phyloP scores from a whole-genome alignment of 1,140 invertebrate species.

The Ostrea edulis region DNA sequence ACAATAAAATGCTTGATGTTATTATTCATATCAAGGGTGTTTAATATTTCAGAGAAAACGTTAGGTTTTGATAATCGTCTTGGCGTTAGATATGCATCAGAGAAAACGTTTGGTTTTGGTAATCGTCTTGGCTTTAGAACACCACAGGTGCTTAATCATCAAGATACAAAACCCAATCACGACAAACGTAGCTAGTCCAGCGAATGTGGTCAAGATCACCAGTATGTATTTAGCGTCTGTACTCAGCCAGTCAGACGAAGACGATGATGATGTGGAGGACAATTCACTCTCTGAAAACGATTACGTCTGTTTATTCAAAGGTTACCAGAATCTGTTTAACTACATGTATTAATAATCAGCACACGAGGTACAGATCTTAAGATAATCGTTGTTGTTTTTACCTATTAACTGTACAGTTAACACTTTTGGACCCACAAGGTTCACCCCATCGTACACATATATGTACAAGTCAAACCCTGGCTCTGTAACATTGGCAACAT shows the following conservation, averaged over 20 bases:
- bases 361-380: neutral
- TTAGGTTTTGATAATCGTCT: neutral
- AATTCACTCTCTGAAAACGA: neutral
- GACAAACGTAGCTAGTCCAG: neutral
- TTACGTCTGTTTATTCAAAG: too few relatives aligned
- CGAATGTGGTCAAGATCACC: neutral
- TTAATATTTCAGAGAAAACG: neutral
- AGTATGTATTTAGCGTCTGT: conserved; percentile 9
- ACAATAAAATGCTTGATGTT: too few relatives aligned
- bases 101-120: conserved; percentile 8
- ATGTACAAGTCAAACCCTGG: conserved; percentile 32
- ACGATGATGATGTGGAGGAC: neutral
- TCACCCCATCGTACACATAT: conserved; percentile 11
- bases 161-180: neutral
- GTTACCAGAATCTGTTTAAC: too few relatives aligned
- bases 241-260: neutral
- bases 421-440: conserved; percentile 34
- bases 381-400: neutral
- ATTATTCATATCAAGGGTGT: too few relatives aligned
- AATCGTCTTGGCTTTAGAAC: neutral
- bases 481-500: neutral
- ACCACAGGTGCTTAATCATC: neutral
- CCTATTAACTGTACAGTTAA: conserved; percentile 18
- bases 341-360: too few relatives aligned
- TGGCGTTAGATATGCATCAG: neutral